phyloP scores from a whole-genome alignment of 2,888 invertebrate species.

The Cosmopolites sordidus region DNA sequence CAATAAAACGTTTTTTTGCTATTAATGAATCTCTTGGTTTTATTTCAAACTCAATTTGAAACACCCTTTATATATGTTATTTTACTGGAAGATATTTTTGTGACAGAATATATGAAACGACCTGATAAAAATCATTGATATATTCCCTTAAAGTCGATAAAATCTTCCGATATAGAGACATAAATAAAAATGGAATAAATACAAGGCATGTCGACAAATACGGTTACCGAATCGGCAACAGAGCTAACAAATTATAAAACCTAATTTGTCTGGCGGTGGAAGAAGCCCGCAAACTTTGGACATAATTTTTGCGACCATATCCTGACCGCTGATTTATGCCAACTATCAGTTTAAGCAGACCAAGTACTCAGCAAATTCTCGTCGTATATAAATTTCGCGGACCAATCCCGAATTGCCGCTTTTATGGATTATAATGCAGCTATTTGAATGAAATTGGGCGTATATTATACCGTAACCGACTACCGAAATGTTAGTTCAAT shows the following conservation, averaged over 20 bases:
- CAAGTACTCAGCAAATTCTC: slow-evolving; percentile 44
- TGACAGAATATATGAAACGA: no score
- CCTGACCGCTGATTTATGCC: slow-evolving; percentile 42
- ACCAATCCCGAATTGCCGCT: slow-evolving; percentile 32
- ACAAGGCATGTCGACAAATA: slow-evolving; percentile 36
- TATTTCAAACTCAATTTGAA: no score
- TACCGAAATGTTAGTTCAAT: background rate
- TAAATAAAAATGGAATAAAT: slow-evolving; percentile 5
- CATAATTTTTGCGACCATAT: slow-evolving; percentile 46
- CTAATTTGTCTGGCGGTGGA: slow-evolving; percentile 42
- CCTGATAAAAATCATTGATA: no score
- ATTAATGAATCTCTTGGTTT: no score
- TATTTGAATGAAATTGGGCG: slow-evolving; percentile 25
- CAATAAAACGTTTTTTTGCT: no score
- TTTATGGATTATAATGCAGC: slow-evolving; percentile 34
- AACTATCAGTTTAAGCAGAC: slow-evolving; percentile 44
- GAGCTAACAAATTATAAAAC: slow-evolving; percentile 45
- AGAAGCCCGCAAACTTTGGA: slow-evolving; percentile 43
- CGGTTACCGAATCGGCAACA: slow-evolving; percentile 36
- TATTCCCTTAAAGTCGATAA: no score
- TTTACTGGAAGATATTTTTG: no score
- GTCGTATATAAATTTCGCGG: slow-evolving; percentile 40
- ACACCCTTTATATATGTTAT: no score
- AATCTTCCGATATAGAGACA: background rate
- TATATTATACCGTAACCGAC: slow-evolving; percentile 8